phyloP scores from a whole-genome alignment of 2,888 invertebrate genomes.

The Notocelia uddmanniana region DNA sequence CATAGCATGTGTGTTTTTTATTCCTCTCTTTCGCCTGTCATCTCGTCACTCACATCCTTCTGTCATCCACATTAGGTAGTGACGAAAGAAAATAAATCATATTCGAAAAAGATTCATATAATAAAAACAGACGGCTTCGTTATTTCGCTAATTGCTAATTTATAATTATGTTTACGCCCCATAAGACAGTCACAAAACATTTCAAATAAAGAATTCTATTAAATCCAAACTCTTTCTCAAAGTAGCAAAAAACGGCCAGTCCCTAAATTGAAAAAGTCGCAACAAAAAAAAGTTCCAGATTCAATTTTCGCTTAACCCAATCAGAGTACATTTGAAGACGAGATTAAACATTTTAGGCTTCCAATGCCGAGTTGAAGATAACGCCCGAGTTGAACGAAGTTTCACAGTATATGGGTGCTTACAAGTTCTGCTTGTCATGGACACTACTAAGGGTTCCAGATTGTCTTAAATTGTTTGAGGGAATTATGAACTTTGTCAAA shows the following conservation, averaged over 20 bases:
- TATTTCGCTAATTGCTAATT: background rate
- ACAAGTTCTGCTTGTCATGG: slow-evolving; percentile 39
- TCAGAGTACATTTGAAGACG: slow-evolving; percentile 44
- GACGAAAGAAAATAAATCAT: too few relatives aligned
- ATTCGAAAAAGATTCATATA: too few relatives aligned
- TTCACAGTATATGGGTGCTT: slow-evolving; percentile 42
- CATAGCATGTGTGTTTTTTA: too few relatives aligned
- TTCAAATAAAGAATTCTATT: slow-evolving; percentile 43
- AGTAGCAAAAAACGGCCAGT: slow-evolving; percentile 30
- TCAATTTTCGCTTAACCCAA: slow-evolving; percentile 45
- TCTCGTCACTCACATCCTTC: too few relatives aligned
- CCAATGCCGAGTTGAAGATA: slow-evolving; percentile 42
- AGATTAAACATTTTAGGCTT: slow-evolving; percentile 45
- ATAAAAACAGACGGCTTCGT: background rate
- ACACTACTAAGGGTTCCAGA: slow-evolving; percentile 36
- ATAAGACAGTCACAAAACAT: slow-evolving; percentile 18
- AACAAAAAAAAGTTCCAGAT: slow-evolving; percentile 43
- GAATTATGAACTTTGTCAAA: slow-evolving; percentile 16
- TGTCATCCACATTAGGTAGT: too few relatives aligned
- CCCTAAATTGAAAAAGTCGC: slow-evolving; percentile 40
- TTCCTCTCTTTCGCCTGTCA: too few relatives aligned
- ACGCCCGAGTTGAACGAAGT: slow-evolving; percentile 38
- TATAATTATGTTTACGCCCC: slow-evolving; percentile 1
- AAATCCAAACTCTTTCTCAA: slow-evolving; percentile 39
- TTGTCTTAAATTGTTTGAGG: slow-evolving; percentile 21